Percentiles rank a stretch among this genome's conserved stretches.
These are phyloP conservation scores for Geopemphigus sp. DNA, from an alignment of 1,140 invertebrate species.

Conservation along the genomic window DNA sequence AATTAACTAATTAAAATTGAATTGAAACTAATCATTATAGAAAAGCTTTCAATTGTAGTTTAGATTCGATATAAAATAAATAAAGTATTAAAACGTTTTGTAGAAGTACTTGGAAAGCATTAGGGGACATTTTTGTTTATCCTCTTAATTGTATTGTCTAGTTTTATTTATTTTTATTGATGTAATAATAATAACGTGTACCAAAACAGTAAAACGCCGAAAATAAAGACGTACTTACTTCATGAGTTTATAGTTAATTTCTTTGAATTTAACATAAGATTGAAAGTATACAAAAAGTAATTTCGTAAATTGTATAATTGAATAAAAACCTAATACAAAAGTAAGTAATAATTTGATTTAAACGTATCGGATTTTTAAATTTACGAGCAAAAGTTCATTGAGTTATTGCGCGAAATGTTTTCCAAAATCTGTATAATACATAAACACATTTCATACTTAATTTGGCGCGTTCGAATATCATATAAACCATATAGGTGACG, in stretches of 20 bases:
- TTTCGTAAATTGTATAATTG: background rate
- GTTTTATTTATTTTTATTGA: background rate
- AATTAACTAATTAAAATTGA: background rate
- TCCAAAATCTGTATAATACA: too few relatives aligned
- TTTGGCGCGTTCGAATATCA: background rate
- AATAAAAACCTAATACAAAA: background rate
- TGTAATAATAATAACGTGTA: background rate
- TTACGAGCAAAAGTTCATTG: too few relatives aligned
- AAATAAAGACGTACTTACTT: background rate
- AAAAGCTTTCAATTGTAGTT: background rate
- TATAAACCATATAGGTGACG: too few relatives aligned
- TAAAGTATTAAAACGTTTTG: background rate
- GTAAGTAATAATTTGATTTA: background rate
- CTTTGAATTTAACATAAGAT: background rate
- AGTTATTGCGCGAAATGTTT: too few relatives aligned
- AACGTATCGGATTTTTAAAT: background rate
- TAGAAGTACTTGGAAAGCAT: conserved; percentile 12
- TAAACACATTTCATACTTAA: background rate
- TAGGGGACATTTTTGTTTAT: background rate
- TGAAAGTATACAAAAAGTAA: background rate
- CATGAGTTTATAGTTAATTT: background rate
- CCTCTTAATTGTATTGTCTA: background rate
- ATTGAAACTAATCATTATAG: conserved; percentile 16
- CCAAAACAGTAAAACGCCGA: background rate
- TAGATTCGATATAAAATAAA: background rate